Conservation (phyloP, 1,140 invertebrate genomes). For the Holcopasites calliopsidis region DNA sequence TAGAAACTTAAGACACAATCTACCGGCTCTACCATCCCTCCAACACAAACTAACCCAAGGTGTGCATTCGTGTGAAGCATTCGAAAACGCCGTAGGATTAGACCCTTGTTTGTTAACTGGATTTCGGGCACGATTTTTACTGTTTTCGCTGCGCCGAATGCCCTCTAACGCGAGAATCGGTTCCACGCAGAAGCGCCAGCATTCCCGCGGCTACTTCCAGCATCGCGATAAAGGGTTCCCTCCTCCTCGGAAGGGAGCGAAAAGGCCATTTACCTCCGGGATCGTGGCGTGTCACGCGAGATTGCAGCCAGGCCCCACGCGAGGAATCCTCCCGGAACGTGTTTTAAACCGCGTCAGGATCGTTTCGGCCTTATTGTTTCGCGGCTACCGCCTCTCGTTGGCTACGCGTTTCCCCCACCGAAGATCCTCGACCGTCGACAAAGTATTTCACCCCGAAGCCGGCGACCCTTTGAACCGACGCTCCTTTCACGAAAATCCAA, state of each 20-base stretch:
- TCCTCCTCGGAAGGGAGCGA: background rate
- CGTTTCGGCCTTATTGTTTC: constrained; percentile 44
- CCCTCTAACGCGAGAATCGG: no score
- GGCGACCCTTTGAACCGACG: constrained; percentile 18
- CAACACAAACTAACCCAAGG: no score
- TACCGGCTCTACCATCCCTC: no score
- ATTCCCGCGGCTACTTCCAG: background rate
- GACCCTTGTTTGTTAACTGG: no score
- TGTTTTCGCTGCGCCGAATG: no score
- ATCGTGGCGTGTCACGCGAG: constrained; percentile 52
- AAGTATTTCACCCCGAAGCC: background rate
- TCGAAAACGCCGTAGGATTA: no score
- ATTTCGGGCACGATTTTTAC: background rate
- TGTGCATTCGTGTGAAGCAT: background rate
- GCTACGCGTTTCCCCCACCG: constrained; percentile 15
- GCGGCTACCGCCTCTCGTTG: constrained; percentile 16
- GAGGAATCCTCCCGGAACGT: constrained; percentile 11
- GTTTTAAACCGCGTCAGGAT: constrained; percentile 31
- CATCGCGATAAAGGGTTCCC: constrained; percentile 15
- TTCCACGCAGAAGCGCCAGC: background rate
- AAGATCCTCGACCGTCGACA: constrained; percentile 47
- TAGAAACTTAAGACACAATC: no score
- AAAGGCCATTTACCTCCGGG: constrained; percentile 30
- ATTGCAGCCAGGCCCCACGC: constrained; percentile 50
- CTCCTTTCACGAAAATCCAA: no score